These are phyloP conservation scores for Pseudochirops corinnae DNA, from an alignment of 2,797 vertebrate species.

Conservation along the genomic window DNA sequence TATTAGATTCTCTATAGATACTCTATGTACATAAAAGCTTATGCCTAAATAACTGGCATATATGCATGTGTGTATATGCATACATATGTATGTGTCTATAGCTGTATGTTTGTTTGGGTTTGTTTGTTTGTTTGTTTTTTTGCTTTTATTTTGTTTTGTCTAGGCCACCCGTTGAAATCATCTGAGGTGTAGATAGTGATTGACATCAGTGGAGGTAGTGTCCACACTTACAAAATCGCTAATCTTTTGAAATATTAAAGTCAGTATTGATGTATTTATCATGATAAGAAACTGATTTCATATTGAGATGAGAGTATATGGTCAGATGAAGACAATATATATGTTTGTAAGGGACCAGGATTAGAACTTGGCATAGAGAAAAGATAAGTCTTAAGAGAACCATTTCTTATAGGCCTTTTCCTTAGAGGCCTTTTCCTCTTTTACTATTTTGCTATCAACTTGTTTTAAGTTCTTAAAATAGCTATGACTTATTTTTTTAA, in stretches of 20 bases:
- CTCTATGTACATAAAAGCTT: neutral
- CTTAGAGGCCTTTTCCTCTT: conserved; percentile 22
- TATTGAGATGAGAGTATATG: neutral
- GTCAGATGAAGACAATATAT: neutral
- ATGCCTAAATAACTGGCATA: neutral
- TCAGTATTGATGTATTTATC: neutral
- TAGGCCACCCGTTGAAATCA: neutral
- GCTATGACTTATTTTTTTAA: neutral
- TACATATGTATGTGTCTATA: neutral
- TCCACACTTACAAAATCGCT: neutral
- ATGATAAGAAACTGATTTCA: neutral
- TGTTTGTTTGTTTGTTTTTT: neutral
- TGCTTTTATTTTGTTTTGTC: neutral
- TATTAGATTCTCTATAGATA: neutral
- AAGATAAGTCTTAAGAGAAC: conserved; percentile 34
- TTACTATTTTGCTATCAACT: neutral
- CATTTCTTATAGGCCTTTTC: conserved; percentile 30
- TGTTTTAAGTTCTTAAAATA: too few relatives aligned
- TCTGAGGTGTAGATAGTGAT: neutral
- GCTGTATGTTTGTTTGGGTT: neutral
- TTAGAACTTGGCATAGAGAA: neutral
- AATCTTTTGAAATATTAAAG: neutral
- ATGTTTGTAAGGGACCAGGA: neutral
- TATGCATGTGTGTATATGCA: neutral
- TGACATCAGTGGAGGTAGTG: neutral